Conservation (phyloP, 35 echinoderm and acorn worm species). For the Stichopus chloronotus region DNA sequence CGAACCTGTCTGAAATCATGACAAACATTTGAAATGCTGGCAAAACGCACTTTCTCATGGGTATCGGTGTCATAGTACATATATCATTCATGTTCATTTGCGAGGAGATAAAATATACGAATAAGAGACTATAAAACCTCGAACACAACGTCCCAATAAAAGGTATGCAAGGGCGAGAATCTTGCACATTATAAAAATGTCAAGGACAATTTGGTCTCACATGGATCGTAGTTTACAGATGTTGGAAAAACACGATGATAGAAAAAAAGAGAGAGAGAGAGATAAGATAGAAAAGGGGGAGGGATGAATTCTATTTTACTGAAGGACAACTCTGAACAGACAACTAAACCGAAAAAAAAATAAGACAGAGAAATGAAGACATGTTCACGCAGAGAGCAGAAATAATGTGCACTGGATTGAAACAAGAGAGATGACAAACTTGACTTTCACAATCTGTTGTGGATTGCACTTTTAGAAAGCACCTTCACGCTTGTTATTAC, state of each 20-base stretch:
- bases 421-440: too few species aligned
- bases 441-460: too few species aligned
- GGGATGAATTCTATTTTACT: background rate
- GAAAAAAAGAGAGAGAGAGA: background rate
- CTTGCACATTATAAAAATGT: conserved; percentile 43
- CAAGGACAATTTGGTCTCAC: conserved; percentile 11
- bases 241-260: background rate
- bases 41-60: background rate
- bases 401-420: too few species aligned
- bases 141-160: background rate
- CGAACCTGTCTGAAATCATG: too few species aligned
- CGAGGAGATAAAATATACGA: background rate
- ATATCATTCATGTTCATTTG: background rate
- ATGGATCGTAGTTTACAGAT: background rate
- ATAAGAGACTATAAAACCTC: background rate
- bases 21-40: too few species aligned
- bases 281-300: too few species aligned
- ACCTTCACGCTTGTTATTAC: too few species aligned
- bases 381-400: too few species aligned
- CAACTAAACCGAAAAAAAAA: too few species aligned
- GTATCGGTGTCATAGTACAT: conserved; percentile 10
- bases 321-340: too few species aligned
- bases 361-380: too few species aligned
- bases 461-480: too few species aligned
- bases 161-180: conserved; percentile 36